Conservation (phyloP, 2,888 invertebrate species). For the Lasius platythorax region DNA sequence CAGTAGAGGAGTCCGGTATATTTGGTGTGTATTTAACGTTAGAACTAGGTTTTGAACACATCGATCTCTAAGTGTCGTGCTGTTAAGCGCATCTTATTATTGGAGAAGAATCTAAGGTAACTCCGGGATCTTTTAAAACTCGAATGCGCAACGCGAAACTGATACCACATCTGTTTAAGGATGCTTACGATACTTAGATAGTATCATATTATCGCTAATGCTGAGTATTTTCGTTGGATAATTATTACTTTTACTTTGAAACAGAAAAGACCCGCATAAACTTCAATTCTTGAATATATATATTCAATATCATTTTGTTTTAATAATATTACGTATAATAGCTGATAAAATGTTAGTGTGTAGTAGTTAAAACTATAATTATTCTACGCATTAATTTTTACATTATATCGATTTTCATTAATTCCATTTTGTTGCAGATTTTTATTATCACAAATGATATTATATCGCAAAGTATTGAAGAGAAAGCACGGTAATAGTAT, state of each 20-base stretch:
- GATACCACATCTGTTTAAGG: background rate
- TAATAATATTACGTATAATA: conserved; percentile 6
- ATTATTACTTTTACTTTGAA: background rate
- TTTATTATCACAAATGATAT: conserved; percentile 2
- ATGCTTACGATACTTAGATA: conserved; percentile 11
- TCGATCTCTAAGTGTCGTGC: conserved; percentile 77
- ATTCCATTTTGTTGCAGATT: background rate
- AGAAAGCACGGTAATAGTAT: background rate
- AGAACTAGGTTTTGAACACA: conserved; percentile 79
- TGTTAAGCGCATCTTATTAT: conserved; percentile 76
- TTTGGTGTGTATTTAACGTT: conserved; percentile 70
- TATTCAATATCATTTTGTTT: background rate
- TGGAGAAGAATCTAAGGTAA: conserved; percentile 68
- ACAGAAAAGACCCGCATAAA: background rate
- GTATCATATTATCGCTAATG: conserved; percentile 12
- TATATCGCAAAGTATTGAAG: background rate
- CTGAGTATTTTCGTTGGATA: background rate
- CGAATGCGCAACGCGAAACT: conserved; percentile 33
- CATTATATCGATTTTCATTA: background rate
- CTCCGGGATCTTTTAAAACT: conserved; percentile 54
- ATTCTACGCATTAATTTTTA: background rate
- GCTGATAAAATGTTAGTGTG: background rate
- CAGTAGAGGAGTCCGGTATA: conserved; percentile 1
- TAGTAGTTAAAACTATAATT: background rate
- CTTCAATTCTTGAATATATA: background rate